Conservation (phyloP, 2,888 invertebrate genomes). For the Ectobius pallidus region DNA sequence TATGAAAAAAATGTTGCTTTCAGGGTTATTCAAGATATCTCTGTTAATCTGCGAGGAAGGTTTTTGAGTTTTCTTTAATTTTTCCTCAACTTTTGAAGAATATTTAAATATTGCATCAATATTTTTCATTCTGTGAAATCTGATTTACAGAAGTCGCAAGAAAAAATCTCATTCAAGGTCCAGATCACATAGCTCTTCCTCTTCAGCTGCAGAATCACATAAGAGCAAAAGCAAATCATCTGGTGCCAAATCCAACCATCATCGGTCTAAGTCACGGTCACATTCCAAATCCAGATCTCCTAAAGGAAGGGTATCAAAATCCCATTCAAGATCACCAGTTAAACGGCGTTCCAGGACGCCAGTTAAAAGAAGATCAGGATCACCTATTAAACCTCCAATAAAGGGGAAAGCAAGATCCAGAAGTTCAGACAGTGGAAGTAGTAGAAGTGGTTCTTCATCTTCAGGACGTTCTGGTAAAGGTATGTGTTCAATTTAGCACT, state of each 20-base stretch:
- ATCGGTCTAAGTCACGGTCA: conserved; percentile 49
- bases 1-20: no score
- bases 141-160: conserved; percentile 21
- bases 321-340: conserved; percentile 37
- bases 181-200: conserved; percentile 46
- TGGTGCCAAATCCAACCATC: conserved; percentile 42
- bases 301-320: conserved; percentile 46
- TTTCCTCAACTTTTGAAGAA: no score
- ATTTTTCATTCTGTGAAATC: no score
- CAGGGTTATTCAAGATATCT: no score
- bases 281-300: conserved; percentile 50
- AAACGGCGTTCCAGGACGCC: conserved; percentile 49
- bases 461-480: conserved; percentile 39
- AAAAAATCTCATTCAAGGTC: conserved; percentile 48
- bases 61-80: no score
- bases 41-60: no score
- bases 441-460: conserved; percentile 37
- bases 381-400: conserved; percentile 50
- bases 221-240: conserved; percentile 21
- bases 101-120: no score
- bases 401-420: conserved; percentile 41
- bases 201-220: conserved; percentile 25
- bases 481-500: neutral
- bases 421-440: conserved; percentile 33
- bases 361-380: conserved; percentile 46